Evolutionary conservation across 2,113 vertebrate genomes (phyloP), one percentile per base, ranked within the genome.

Genomic region (Rhinopomastus cyanomelas): DNA sequence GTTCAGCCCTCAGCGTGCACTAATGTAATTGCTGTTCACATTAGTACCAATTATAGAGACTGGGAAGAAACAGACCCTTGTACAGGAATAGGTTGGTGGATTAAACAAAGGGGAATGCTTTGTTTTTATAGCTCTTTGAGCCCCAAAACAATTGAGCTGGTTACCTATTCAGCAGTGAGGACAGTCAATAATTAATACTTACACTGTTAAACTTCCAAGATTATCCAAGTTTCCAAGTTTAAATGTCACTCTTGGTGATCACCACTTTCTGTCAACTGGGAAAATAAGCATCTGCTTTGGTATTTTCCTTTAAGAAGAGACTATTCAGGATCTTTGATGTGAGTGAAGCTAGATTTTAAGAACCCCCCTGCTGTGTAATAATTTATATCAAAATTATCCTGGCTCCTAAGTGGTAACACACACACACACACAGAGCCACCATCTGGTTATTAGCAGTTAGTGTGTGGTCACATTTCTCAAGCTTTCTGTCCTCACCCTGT

Each of bases 81-180:
- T 85, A 19, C 4, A 20, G 32, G 48, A 68, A 67, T 67, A 53
- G 21, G 25, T 60, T 29, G 80, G 81, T 56, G 36, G 39, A n/a
- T 89, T 74, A 93, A 89, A 52, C 37, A 86, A 85, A 71, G 61
- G 27, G 27, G 61, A 95, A 60, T 83, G 27, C 13, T 88, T 91
- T 66, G 6, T 87, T 74, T 93, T 87, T 56, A 53, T 56, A 80
- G 68, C 39, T 74, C 30, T 53, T 4, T 48, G 36, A 55, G 29
- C 27, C 21, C 34, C 65, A 64, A 30, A 78, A 85, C 53, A 56
- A 22, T 73, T 67, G 57, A 85, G 17, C 30, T 81, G 12, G 19
- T 92, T 83, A 81, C n/a, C 32, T 74, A 15, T 81, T 85, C 27
- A 65, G 26, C 27, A 89, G 56, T 52, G 36, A 55, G 26, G 4